phyloP scores from a whole-genome alignment of 2,797 vertebrate species.

The Falco rusticolus region DNA sequence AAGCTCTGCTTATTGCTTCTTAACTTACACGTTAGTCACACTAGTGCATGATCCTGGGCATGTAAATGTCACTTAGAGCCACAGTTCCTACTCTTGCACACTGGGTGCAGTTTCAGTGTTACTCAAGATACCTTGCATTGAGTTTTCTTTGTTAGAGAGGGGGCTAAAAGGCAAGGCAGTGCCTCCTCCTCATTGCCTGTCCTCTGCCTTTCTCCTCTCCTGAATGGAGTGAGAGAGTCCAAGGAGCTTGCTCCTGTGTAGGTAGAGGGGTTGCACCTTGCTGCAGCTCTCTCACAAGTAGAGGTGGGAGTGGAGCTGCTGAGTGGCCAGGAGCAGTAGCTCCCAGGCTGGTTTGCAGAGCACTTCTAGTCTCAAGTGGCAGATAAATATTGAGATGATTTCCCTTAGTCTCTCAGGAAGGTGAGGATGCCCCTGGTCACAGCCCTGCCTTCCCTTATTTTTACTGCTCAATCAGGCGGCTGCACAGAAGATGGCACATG shows the following conservation, averaged over 20 bases:
- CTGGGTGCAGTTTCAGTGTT: neutral
- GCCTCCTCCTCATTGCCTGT: neutral
- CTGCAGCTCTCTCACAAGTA: neutral
- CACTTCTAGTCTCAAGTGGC: neutral
- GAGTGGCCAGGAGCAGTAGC: neutral
- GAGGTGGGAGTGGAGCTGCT: neutral
- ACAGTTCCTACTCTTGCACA: neutral
- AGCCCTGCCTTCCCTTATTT: neutral
- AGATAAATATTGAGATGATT: neutral
- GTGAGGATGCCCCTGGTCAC: neutral
- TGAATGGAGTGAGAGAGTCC: neutral
- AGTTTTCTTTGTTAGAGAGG: neutral
- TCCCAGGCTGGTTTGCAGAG: neutral
- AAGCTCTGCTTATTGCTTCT: neutral
- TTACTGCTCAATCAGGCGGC: conserved; percentile 73
- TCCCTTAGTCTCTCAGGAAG: neutral
- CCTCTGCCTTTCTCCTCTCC: neutral
- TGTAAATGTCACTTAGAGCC: neutral
- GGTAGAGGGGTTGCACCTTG: neutral
- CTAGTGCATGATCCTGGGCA: neutral
- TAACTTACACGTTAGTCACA: neutral
- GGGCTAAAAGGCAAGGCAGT: neutral
- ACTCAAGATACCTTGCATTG: neutral
- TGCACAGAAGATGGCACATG: conserved; percentile 78
- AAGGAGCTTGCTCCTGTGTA: neutral